Evolutionary conservation across 1,140 invertebrate genomes (phyloP), one percentile per base, ranked within the genome.

Genomic region (Plodia interpunctella): DNA sequence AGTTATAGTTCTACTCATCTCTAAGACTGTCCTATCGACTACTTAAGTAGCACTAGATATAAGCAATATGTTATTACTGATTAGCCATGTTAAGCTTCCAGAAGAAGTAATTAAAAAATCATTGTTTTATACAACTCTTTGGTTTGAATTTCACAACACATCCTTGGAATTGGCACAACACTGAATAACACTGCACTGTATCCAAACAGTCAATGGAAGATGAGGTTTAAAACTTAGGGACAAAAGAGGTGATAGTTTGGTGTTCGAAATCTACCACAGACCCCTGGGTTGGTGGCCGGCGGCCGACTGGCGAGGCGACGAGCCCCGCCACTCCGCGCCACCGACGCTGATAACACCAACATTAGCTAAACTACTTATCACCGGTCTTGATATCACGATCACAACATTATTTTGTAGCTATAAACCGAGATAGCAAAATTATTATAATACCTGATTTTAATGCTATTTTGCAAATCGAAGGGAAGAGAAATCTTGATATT

Each of bases 1-100:
- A 86, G 74, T 57, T 81, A 63, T 87, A 87, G 74, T 58, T 64
- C 20, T 79, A 84, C 76, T 82, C 79, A 79, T 78, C 74, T 65
- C 57, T 78, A 88, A 88, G 86, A 88, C 86, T 88, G 86, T 87
- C 76, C 77, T 79, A 78, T 81, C 68, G 59, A 78, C 79, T 88
- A 87, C 80, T 83, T 85, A 87, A 72, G 70, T 80, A 76, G 74
- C 72, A 49, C 59, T 83, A 83, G 68, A 28, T 74, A 57, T 85
- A 86, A 82, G 77, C 60, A 32, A 68, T 83, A 76, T 78, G 72
- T 76, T 83, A 80, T 66, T 73, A 25, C 21, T 25, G 2, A 61
- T 32, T 32, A 61, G 49, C 52, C 56, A 68, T 74, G 67, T 66
- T 81, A 83, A 79, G 76, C 57, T 77, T 78, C 64, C 75, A 78